Evolutionary conservation across 2,888 invertebrate species (phyloP), one percentile per base, ranked within the genome.

Genomic region (Drosophila monieri): DNA sequence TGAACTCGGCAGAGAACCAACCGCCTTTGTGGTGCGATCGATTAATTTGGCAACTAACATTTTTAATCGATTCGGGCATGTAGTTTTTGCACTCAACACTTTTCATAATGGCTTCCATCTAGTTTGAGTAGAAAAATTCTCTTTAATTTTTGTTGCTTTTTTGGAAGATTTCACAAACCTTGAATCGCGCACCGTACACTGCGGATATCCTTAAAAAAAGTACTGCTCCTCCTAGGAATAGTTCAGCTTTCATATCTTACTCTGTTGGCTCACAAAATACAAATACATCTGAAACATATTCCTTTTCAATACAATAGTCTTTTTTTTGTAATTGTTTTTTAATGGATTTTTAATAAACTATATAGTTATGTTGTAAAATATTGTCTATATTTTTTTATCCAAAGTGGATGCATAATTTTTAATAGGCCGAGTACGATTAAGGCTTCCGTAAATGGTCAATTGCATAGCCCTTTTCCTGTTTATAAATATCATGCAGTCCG

Each of bases 391-490:
- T 21, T 18, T 12, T 12, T 10, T 32, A 6, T 3, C 21, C 1
- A 12, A 44, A 23, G 12, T 44, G 14, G 6, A n/a, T 1, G 6
- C 6, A 1, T 23, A 3, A 1, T 14, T 4, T 30, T 30, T 51
- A 44, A 27, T 12, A 41, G 27, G 21, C 49, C 35, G 41, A 1
- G 14, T 35, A n/a, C 30, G 62, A 47, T 30, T 14, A 4, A 68
- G 8, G 10, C 58, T 66, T 25, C 73, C 73, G 47, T 43, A 21
- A 8, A 49, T 44, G 8, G 25, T 52, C 23, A 72, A 49, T 14
- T 52, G 67, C 0, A 72, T 0, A 4, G 48, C 43, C 25, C 48
- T 43, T 0, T 30, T 55, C 10, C 56, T 47, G 3, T 59, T 39
- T 8, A 23, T 2, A 3, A 6, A 14, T 39, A 59, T 48, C 1